A percentile compares a stretch with the other conserved stretches of the same genome.
These are phyloP conservation scores for Uloborus diversus DNA, from an alignment of 1,140 invertebrate species.

Conservation along the genomic window DNA sequence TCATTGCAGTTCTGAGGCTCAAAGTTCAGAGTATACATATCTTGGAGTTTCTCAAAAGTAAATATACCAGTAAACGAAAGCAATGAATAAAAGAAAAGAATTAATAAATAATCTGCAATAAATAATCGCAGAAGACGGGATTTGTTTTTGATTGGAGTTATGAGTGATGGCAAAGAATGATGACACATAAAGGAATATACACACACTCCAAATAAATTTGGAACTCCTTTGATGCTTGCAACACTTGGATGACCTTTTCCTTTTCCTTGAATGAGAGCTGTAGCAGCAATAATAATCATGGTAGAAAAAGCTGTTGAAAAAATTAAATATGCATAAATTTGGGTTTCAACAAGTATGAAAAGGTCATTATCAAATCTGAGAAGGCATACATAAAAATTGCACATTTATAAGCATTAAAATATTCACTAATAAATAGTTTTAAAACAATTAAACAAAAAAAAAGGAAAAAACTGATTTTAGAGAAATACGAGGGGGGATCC, in stretches of 20 bases:
- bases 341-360: background rate
- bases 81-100: constrained; percentile 87
- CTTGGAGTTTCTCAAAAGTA: constrained; percentile 81
- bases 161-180: constrained; percentile 91
- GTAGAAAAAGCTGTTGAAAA: constrained; percentile 80
- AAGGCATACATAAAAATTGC: too few relatives aligned
- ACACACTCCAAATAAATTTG: constrained; percentile 95
- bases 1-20: constrained; percentile 65
- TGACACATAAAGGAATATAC: constrained; percentile 99
- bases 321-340: constrained; percentile 10
- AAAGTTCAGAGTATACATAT: constrained; percentile 96
- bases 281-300: constrained; percentile 87
- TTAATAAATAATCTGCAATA: constrained; percentile 79
- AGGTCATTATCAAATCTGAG: too few relatives aligned
- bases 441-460: too few relatives aligned
- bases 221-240: constrained; percentile 73
- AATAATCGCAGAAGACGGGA: constrained; percentile 70
- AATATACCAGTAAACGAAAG: constrained; percentile 91
- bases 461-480: too few relatives aligned
- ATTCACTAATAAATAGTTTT: too few relatives aligned
- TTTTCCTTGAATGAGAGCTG: constrained; percentile 73
- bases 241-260: constrained; percentile 75
- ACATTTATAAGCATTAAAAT: too few relatives aligned
- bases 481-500: too few relatives aligned
- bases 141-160: constrained; percentile 90